phyloP scores from a whole-genome alignment of 2,113 vertebrate genomes.

The Panthera tigris region DNA sequence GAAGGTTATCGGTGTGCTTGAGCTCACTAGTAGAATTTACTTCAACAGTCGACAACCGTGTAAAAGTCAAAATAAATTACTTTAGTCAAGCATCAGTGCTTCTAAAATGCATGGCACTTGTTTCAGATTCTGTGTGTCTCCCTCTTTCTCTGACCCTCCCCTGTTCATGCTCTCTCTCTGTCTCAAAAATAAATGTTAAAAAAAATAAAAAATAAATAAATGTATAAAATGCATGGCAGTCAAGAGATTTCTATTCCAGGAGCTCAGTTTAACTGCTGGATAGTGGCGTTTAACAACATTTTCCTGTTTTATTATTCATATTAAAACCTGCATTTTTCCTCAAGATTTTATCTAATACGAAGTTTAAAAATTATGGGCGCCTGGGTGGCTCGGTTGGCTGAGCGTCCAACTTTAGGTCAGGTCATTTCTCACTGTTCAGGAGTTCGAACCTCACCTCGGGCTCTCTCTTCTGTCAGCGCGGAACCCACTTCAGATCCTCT shows the following conservation, averaged over 20 bases:
- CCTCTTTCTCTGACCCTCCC: too few relatives aligned
- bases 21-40: conserved; percentile 44
- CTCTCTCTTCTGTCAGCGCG: too few relatives aligned
- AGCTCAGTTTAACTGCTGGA: background rate
- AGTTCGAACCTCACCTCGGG: too few relatives aligned
- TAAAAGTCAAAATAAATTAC: conserved; percentile 40
- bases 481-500: too few relatives aligned
- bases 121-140: too few relatives aligned
- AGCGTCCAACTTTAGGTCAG: too few relatives aligned
- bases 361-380: background rate
- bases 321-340: background rate
- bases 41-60: conserved; percentile 44
- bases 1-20: background rate
- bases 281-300: background rate
- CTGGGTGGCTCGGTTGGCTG: too few relatives aligned
- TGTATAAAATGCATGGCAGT: background rate
- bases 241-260: background rate
- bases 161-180: too few relatives aligned
- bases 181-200: too few relatives aligned
- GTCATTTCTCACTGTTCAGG: too few relatives aligned
- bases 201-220: too few relatives aligned
- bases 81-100: conserved; percentile 8
- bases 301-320: background rate
- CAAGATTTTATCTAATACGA: background rate
- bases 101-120: background rate